Conservation (phyloP, 2,797 vertebrate genomes). For the Acrocephalus scirpaceus region DNA sequence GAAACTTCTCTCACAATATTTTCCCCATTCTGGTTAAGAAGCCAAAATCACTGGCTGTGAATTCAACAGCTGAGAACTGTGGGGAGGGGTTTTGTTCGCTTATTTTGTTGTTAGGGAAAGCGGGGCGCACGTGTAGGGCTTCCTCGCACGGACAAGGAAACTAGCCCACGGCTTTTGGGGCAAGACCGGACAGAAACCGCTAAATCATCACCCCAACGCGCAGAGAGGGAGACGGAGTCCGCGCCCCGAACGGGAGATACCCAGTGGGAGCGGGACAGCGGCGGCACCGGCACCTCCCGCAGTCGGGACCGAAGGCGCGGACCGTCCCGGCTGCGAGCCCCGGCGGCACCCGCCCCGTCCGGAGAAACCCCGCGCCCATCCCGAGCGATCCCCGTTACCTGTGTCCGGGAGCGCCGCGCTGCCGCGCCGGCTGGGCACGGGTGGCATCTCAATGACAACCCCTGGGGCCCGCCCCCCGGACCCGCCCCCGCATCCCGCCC, state of each 20-base stretch:
- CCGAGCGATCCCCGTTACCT: not conserved
- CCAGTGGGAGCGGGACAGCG: not conserved
- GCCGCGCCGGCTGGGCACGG: not conserved
- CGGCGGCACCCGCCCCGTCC: not conserved
- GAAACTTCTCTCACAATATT: not conserved
- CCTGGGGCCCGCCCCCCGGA: not conserved
- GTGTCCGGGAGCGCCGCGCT: not conserved
- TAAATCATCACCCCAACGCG: not conserved
- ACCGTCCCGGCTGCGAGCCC: not conserved
- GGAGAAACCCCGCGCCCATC: not conserved
- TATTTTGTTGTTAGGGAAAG: not conserved
- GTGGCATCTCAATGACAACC: not conserved
- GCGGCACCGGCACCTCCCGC: not conserved
- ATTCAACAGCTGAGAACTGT: not conserved
- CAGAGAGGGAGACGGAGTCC: not conserved
- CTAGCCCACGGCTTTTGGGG: not conserved
- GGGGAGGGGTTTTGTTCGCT: rapidly evolving
- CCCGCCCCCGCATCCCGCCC: not conserved
- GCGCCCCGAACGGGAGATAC: not conserved
- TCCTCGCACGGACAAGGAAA: not conserved
- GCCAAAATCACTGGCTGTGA: not conserved
- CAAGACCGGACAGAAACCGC: not conserved
- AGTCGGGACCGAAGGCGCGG: not conserved
- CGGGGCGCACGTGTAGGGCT: rapidly evolving
- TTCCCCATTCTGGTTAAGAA: not conserved